A percentile compares a stretch with the other conserved stretches of the same genome.
Evolutionary conservation across 2,888 invertebrate species (phyloP).

Genomic region (Drosophila anomelani): DNA sequence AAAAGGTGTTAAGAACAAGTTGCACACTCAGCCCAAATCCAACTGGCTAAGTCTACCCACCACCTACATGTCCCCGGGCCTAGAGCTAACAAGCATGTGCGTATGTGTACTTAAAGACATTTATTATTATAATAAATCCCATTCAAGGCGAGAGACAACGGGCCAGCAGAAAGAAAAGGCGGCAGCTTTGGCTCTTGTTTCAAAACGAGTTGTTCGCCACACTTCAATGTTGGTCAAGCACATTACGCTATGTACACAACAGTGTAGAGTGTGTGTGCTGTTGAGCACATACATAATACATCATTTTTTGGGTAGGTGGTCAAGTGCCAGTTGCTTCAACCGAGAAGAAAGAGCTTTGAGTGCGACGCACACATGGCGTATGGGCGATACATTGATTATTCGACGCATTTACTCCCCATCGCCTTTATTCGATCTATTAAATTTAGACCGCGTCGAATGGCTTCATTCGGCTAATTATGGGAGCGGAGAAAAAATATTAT

Average conservation of each 20-base stretch:
- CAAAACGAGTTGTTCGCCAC: slow-evolving; percentile 60
- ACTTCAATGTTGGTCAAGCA: slow-evolving; percentile 73
- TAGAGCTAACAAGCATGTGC: slow-evolving; percentile 22
- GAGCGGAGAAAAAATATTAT: slow-evolving; percentile 42
- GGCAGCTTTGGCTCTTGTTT: slow-evolving; percentile 69
- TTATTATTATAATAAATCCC: slow-evolving; percentile 51
- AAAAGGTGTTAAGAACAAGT: slow-evolving; percentile 76
- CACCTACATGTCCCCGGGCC: slow-evolving; percentile 10
- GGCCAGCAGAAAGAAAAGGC: slow-evolving; percentile 40
- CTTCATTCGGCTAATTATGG: slow-evolving; percentile 30
- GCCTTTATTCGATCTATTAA: slow-evolving; percentile 22
- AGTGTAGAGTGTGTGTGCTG: slow-evolving; percentile 12
- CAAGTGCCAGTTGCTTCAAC: slow-evolving; percentile 60
- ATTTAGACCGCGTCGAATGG: slow-evolving; percentile 24
- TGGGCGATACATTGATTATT: slow-evolving; percentile 68
- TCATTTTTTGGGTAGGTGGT: slow-evolving; percentile 61
- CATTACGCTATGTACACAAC: slow-evolving; percentile 54
- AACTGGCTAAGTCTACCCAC: slow-evolving; percentile 46
- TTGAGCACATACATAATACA: slow-evolving; percentile 28
- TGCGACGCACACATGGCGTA: slow-evolving; percentile 62
- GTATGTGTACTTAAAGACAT: slow-evolving; percentile 31
- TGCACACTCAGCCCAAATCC: slow-evolving; percentile 53
- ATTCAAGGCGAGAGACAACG: slow-evolving; percentile 26
- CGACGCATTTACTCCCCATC: slow-evolving; percentile 29
- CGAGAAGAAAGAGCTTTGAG: slow-evolving; percentile 41